Evolutionary conservation across 2,113 vertebrate species (phyloP).

Genomic region (Gobio gobio): DNA sequence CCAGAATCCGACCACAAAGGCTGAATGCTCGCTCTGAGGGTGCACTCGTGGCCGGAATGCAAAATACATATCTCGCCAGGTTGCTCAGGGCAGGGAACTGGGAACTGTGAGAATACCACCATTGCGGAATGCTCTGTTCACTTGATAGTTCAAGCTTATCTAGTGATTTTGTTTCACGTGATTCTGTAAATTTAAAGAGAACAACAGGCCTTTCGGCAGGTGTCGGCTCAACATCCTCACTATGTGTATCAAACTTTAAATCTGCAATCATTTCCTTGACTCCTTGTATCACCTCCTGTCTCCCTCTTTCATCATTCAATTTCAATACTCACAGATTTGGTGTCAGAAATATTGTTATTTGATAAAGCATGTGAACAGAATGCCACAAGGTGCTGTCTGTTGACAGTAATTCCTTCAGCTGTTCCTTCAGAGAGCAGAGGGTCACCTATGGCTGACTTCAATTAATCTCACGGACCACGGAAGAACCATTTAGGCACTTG

Average conservation of each 20-base stretch:
- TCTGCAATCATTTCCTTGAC: too few relatives aligned
- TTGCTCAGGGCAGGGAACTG: background rate
- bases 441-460: background rate
- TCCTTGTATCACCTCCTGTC: too few relatives aligned
- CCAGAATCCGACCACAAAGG: too few relatives aligned
- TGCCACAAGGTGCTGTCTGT: too few relatives aligned
- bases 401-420: too few relatives aligned
- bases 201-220: background rate
- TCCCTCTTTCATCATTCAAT: too few relatives aligned
- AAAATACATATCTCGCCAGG: background rate
- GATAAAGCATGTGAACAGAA: too few relatives aligned
- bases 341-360: background rate
- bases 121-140: background rate
- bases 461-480: background rate
- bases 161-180: background rate
- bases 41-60: too few relatives aligned
- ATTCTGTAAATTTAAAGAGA: background rate
- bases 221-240: background rate
- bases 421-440: too few relatives aligned
- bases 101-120: background rate
- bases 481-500: conserved; percentile 11
- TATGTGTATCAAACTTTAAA: background rate
- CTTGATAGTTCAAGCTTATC: background rate
- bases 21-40: too few relatives aligned
- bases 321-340: background rate